Base-by-base conservation (phyloP, 2,888 invertebrate genomes). In the Nebria salina region DNA sequence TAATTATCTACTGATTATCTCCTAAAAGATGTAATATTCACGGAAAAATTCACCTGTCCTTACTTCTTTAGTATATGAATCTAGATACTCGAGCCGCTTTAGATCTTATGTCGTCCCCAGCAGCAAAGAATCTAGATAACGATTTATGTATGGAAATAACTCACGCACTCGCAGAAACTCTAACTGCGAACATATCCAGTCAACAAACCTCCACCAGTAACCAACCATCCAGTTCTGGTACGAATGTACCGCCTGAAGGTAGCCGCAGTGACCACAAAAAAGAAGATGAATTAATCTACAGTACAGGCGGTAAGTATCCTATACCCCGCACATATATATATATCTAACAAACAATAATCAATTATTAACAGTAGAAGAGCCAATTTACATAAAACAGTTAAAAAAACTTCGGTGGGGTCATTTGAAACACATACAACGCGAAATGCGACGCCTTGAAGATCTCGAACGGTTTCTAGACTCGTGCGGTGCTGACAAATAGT, bases 341-440 rank as follows among this genome's bases (percentile, higher is more conserved):
- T 54, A 7, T 11, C 0, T 70, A 34, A 70, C 11, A 7, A 1
- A 70, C 3, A 70, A 11, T 7, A 26, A 2, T 73, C 2, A 26
- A 41, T 73, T 65, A 43, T 11, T 64, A 66, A 15, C 8, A 75
- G 81, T 13, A 64, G 85, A 86, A n/a, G 87, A 87, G 54, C 86
- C 87, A 0, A 82, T 86, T 9, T 89, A 87, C 82, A 86, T 90
- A 26, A 89, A 88, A 83, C 89, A 89, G 82, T 83, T 90, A 81
- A 89, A 88, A 82, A 87, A 88, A 75, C 85, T 89, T 65, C 86
- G 90, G n/a, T 90, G 89, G 89, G 87, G 88, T 11, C 89, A 90
- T 82, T 84, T 90, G 83, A 88, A 88, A 80, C 89, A 89, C 83
- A 90, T 90, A 81, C 89, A 90, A 83, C 86, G 87, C 3, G 89